Base-by-base conservation (phyloP, 1,140 invertebrate species). In the Diabrotica undecimpunctata region DNA sequence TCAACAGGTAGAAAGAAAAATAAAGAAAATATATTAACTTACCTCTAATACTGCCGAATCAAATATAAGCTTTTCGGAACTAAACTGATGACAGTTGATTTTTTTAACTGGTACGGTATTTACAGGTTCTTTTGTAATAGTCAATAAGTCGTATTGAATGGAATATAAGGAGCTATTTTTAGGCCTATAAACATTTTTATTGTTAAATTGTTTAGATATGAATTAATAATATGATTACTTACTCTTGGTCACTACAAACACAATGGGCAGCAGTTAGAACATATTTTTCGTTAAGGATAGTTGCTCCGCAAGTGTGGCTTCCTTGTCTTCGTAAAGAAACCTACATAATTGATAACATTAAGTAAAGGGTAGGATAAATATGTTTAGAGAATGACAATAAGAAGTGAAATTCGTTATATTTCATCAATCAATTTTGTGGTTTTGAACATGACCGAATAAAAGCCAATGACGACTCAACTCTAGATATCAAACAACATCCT, bases 211-310 rank as follows among this genome's bases (percentile, higher is more conserved):
- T 7, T 35, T 35, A 11, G n/a, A 46, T 6, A 10, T 8, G 9
- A 62, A 62, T 25, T 55, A 14, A 46, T 36, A 52, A 59, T 38
- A 59, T 6, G 38, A 38, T 10, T 62, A 60, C 64, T 25, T 54
- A 68, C 67, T 38, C 53, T 7, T 58, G 10, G 36, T 66, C 46
- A n/a, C 56, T 70, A 38, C 60, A 65, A 37, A 71, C 68, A 63
- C 73, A 74, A 54, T 74, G 73, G 12, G 73, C 71, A 25, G 73
- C 73, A 36, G 69, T 73, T 57, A 74, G 57, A 38, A 74, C 63
- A 61, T 57, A 65, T 36, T 62, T 72, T 57, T 71, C 58, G 62
- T 70, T 70, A 50, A 74, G 54, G 59, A 74, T 74, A 6, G 67
- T 66, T 8, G 64, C 73, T 12, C 71, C 73, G 54, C 73, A 74